A percentile compares a stretch with the other conserved stretches of the same genome.
phyloP scores from a whole-genome alignment of 2,888 invertebrate genomes.

The Apodemia hepburni region DNA sequence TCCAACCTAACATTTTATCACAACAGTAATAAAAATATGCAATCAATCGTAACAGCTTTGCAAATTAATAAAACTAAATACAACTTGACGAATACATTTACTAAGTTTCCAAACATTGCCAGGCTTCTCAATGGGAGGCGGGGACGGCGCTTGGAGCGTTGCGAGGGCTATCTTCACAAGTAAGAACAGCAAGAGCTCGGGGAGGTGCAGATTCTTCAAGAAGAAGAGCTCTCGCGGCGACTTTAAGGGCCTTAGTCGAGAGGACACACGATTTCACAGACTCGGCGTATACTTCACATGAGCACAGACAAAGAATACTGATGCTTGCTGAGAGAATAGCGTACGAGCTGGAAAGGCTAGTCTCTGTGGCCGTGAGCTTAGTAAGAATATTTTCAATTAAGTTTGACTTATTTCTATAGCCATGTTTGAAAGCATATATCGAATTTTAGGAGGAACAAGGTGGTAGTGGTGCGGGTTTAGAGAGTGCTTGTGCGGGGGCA shows the following conservation, averaged over 20 bases:
- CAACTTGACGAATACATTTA: neutral
- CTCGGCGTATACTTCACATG: slow-evolving; percentile 98
- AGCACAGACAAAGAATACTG: slow-evolving; percentile 97
- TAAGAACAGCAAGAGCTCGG: slow-evolving; percentile 87
- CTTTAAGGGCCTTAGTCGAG: slow-evolving; percentile 95
- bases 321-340: slow-evolving; percentile 93
- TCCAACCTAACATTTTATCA: neutral
- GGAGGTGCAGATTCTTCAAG: slow-evolving; percentile 84
- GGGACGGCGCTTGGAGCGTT: slow-evolving; percentile 90
- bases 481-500: slow-evolving; percentile 81
- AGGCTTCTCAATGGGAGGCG: slow-evolving; percentile 76
- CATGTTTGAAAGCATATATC: slow-evolving; percentile 1
- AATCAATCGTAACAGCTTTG: slow-evolving; percentile 1
- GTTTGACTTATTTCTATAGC: neutral
- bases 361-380: slow-evolving; percentile 91
- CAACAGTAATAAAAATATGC: neutral
- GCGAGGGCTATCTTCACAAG: slow-evolving; percentile 91
- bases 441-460: slow-evolving; percentile 62
- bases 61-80: neutral
- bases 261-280: slow-evolving; percentile 99
- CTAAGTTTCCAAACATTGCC: slow-evolving; percentile 24
- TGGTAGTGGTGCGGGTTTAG: slow-evolving; percentile 63
- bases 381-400: slow-evolving; percentile 64
- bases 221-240: slow-evolving; percentile 90
- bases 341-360: slow-evolving; percentile 93